phyloP scores from a whole-genome alignment of 2,113 vertebrate species.

The Terrapene triunguis region DNA sequence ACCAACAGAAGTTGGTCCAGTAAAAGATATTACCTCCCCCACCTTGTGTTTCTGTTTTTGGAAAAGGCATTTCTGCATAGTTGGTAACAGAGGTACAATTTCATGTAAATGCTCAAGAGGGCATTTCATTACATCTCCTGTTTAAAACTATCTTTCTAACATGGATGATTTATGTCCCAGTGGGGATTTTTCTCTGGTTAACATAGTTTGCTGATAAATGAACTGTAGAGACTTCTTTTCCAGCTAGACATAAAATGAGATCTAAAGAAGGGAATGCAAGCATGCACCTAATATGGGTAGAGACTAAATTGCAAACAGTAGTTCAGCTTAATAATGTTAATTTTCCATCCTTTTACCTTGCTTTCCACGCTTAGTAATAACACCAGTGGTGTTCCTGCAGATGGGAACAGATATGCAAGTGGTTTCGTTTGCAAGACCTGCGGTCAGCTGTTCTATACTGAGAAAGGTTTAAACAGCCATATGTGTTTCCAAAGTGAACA shows the following conservation, averaged over 20 bases:
- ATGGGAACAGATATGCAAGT: background rate
- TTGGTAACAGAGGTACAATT: background rate
- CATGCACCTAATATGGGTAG: background rate
- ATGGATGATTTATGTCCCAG: background rate
- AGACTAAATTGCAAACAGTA: background rate
- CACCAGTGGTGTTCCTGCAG: background rate
- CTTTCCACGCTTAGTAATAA: background rate
- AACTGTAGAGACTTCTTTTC: background rate
- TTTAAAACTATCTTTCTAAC: background rate
- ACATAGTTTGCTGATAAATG: background rate
- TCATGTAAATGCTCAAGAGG: background rate
- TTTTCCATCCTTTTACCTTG: background rate
- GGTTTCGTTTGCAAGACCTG: slow-evolving; percentile 44
- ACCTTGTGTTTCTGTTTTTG: background rate
- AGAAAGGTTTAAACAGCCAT: slow-evolving; percentile 64
- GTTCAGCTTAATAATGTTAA: background rate
- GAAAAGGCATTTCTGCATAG: background rate
- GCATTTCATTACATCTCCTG: background rate
- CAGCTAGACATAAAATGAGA: background rate
- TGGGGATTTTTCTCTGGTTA: background rate
- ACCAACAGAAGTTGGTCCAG: background rate
- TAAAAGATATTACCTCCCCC: background rate
- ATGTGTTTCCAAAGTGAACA: slow-evolving; percentile 66
- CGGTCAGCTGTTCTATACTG: slow-evolving; percentile 58
- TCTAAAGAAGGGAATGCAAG: background rate